Base-by-base conservation (phyloP, 2,113 vertebrate species). In the Paradisaea rubra region DNA sequence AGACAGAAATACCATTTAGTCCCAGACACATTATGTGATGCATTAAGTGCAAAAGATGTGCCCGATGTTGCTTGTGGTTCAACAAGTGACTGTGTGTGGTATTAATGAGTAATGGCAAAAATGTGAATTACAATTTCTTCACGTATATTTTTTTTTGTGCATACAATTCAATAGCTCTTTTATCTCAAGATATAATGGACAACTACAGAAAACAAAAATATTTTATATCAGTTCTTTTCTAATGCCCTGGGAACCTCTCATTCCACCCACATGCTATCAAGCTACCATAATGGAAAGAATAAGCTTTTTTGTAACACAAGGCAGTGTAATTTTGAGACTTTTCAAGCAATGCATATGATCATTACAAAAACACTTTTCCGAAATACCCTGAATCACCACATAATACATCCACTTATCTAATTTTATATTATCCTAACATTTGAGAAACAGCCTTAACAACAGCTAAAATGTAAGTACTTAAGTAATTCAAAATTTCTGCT, bases 201-300 rank as follows among this genome's bases (percentile, higher is more conserved):
- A 96, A 71, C 23, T 81, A 81, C 17, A 93, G 92, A 97, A 97
- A 97, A 86, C 44, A 97, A 93, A 94, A 86, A 35, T 45, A 93
- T 95, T 97, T 97, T 91, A 93, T 94, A 74, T 88, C 57, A 84
- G 74, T 89, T 69, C 24, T 95, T 96, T 91, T 59, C 65, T 92
- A 84, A 95, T 90, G 72, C 49, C 50, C 45, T 79, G 57, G 79
- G 89, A 98, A 81, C 35, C 68, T 93, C 69, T 94, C 18, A 70
- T 89, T 94, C 91, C 82, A 96, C 86, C 73, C 87, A 94, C 91
- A 56, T 88, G 94, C 63, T 95, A 95, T 92, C 86, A 95, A 87
- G 89, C 77, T 92, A 80, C 41, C 44, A 42, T 97, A 92, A 95
- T 47, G 35, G 52, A 78, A 97, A 95, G 83, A 97, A 86, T 91